These are phyloP conservation scores for Caenorhabditis sp. DNA, from an alignment of 2,888 invertebrate species.

Conservation along the genomic window DNA sequence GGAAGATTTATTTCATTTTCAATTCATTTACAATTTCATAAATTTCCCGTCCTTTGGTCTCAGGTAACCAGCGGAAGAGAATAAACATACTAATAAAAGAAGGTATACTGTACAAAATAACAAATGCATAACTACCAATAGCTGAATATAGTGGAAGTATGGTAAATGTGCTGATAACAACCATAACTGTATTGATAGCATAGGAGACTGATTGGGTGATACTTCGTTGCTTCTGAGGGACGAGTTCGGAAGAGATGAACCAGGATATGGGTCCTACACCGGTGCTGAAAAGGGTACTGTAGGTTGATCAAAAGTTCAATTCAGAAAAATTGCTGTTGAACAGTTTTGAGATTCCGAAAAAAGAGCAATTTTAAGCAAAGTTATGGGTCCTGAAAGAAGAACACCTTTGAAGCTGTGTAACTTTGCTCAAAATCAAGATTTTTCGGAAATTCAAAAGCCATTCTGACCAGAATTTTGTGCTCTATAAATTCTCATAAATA, in stretches of 20 bases:
- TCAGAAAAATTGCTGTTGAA: too few relatives aligned
- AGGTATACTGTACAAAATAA: slow-evolving; percentile 56
- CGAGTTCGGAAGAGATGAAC: slow-evolving; percentile 61
- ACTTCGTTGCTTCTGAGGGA: slow-evolving; percentile 59
- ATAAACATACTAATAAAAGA: slow-evolving; percentile 43
- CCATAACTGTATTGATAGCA: slow-evolving; percentile 56
- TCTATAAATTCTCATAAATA: too few relatives aligned
- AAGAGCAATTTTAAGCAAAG: too few relatives aligned
- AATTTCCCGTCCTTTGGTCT: slow-evolving; percentile 61
- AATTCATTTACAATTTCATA: slow-evolving; percentile 59
- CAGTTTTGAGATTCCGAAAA: too few relatives aligned
- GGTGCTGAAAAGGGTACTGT: slow-evolving; percentile 31
- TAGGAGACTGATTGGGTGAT: slow-evolving; percentile 56
- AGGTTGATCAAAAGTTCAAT: too few relatives aligned
- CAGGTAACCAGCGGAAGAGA: slow-evolving; percentile 51
- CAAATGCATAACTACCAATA: slow-evolving; percentile 54
- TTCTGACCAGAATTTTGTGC: too few relatives aligned
- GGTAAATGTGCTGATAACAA: slow-evolving; percentile 54
- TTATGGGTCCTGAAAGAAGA: too few relatives aligned
- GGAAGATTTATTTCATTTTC: slow-evolving; percentile 18
- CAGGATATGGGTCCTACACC: slow-evolving; percentile 63
- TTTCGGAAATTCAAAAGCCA: too few relatives aligned
- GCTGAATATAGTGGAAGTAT: slow-evolving; percentile 51
- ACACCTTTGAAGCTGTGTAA: too few relatives aligned
- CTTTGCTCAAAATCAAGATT: too few relatives aligned